phyloP scores from a whole-genome alignment of 2,888 invertebrate species.

The Drepana falcataria region DNA sequence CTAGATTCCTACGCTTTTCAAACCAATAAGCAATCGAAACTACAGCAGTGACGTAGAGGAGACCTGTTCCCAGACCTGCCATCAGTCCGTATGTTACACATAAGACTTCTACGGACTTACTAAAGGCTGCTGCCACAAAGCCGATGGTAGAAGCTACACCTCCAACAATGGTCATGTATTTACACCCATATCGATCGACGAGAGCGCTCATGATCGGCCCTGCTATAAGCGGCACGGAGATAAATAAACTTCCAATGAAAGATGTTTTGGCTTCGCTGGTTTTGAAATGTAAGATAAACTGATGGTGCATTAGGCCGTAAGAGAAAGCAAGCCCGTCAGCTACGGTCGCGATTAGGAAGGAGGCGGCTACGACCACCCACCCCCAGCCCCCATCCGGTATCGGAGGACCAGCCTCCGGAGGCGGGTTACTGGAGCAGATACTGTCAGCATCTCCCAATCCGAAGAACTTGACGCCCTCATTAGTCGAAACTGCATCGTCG shows the following conservation, averaged over 20 bases:
- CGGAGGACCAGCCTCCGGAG: constrained; percentile 69
- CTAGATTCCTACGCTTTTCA: constrained; percentile 90
- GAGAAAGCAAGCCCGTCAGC: constrained; percentile 96
- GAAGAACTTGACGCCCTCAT: constrained; percentile 73
- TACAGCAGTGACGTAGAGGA: constrained; percentile 93
- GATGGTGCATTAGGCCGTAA: constrained; percentile 91
- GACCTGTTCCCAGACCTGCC: constrained; percentile 89
- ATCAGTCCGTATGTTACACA: constrained; percentile 91
- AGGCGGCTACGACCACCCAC: constrained; percentile 93
- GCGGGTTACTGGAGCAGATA: constrained; percentile 59
- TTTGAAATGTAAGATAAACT: constrained; percentile 86
- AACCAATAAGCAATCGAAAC: constrained; percentile 96
- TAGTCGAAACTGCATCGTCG: constrained; percentile 66
- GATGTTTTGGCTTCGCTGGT: constrained; percentile 91
- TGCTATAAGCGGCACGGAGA: constrained; percentile 91
- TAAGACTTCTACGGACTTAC: constrained; percentile 85
- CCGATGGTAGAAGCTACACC: constrained; percentile 85
- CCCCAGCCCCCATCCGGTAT: constrained; percentile 94
- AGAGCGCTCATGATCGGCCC: constrained; percentile 91
- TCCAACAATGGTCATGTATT: constrained; percentile 85
- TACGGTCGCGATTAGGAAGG: constrained; percentile 91
- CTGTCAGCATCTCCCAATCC: constrained; percentile 74
- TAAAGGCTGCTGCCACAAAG: constrained; percentile 85
- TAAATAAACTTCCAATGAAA: constrained; percentile 92
- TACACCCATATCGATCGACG: constrained; percentile 91